Base-by-base conservation (phyloP, 1,140 invertebrate species). In the Leptinotarsa defecta region DNA sequence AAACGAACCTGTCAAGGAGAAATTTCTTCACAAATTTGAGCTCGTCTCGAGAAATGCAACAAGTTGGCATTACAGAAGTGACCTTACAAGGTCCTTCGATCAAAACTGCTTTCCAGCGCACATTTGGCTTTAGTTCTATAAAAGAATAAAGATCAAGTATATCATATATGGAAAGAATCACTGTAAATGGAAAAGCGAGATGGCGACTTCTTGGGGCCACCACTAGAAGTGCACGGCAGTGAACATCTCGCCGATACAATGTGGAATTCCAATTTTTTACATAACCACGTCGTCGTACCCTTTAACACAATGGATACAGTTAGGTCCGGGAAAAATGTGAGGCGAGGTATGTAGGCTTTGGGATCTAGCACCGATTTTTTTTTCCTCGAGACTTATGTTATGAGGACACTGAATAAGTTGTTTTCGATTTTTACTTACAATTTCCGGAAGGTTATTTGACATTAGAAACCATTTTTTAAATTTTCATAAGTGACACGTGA, bases 111-210 rank as follows among this genome's bases (percentile, higher is more conserved):
- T 83, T 83, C 82, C 83, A 82, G 78, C 78, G 79, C 79, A 81
- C 80, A 81, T 83, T 83, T 82, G 81, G 81, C 78, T 81, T 80
- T 77, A 79, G 78, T 83, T 79, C 82, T 84, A 84, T 83, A 83
- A 83, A 83, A 84, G 83, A 85, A 85, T 85, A 85, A 85, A 84
- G 83, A 85, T 85, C 84, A 83, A 85, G 83, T 85, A 85, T 84
- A 85, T 85, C 84, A 85, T 85, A 85, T 85, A 85, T 85, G 84
- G 84, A 78, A 81, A 83, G 83, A 85, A 85, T 85, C 84, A 85
- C 84, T 85, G 84, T 85, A 85, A 85, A 85, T 85, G 84, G 84
- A 84, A 84, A 85, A 85, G 79, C 84, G 83, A 84, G 84, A 80
- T 77, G 77, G 80, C 81, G 75, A 77, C 78, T 79, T 77, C 73